phyloP scores from a whole-genome alignment of 2,797 vertebrate genomes.

The Holocentrus rufus region DNA sequence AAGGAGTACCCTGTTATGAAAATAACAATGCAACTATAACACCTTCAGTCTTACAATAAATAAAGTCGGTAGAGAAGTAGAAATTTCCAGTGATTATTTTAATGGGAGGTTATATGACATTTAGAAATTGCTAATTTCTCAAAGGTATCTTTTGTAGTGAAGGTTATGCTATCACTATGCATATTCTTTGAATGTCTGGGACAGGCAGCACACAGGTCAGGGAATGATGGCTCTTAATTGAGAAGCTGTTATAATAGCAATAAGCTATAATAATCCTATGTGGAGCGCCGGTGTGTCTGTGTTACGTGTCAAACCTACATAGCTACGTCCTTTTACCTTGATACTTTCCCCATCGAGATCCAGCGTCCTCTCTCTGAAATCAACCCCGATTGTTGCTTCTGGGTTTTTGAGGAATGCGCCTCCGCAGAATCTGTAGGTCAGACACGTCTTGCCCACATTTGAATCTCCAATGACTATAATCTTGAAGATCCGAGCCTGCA shows the following conservation, averaged over 20 bases:
- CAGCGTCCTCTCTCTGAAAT: slow-evolving; percentile 93
- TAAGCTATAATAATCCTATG: background rate
- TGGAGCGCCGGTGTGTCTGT: background rate
- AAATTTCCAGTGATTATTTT: too few relatives aligned
- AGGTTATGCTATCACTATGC: too few relatives aligned
- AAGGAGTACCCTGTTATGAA: too few relatives aligned
- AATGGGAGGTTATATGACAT: too few relatives aligned
- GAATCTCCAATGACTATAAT: slow-evolving; percentile 96
- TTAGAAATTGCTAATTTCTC: too few relatives aligned
- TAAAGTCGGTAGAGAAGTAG: too few relatives aligned
- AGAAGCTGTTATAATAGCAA: background rate
- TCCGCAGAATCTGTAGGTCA: slow-evolving; percentile 94
- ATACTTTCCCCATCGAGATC: slow-evolving; percentile 91
- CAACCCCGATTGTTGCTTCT: slow-evolving; percentile 95
- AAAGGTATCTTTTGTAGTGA: too few relatives aligned
- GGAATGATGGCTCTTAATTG: too few relatives aligned
- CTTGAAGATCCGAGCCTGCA: slow-evolving; percentile 86
- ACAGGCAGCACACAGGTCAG: too few relatives aligned
- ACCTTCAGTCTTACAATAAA: too few relatives aligned
- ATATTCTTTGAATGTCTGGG: too few relatives aligned
- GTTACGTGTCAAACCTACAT: background rate
- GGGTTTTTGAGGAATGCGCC: slow-evolving; percentile 91
- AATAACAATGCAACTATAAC: too few relatives aligned
- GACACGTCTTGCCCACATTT: slow-evolving; percentile 94
- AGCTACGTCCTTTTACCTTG: slow-evolving; percentile 86